These are phyloP conservation scores for Drosophila ficusphila DNA, from an alignment of 1,140 invertebrate genomes.

Conservation along the genomic window DNA sequence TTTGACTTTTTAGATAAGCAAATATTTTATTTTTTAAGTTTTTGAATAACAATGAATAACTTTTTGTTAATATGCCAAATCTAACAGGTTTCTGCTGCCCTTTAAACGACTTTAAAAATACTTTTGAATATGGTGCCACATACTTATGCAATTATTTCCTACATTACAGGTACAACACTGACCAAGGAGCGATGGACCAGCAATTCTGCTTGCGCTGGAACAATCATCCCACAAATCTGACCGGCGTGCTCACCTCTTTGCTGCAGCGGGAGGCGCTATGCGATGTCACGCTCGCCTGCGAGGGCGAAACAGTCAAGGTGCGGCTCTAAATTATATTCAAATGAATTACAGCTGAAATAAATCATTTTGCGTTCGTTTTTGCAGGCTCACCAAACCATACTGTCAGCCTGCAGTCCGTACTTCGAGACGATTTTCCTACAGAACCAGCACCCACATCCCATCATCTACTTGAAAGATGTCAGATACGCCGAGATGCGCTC, in stretches of 20 bases:
- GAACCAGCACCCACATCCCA: constrained; percentile 95
- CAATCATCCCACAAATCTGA: constrained; percentile 95
- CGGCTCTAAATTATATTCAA: not conserved
- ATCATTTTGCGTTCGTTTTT: not conserved
- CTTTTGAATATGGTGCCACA: not conserved
- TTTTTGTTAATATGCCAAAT: too few relatives aligned
- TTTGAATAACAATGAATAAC: too few relatives aligned
- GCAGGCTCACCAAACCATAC: constrained; percentile 94
- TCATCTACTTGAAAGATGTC: constrained; percentile 96
- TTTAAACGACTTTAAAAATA: too few relatives aligned
- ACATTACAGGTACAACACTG: constrained; percentile 81
- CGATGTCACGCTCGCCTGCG: constrained; percentile 96
- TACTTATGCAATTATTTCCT: not conserved
- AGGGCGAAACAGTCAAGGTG: constrained; percentile 94
- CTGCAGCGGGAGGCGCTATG: constrained; percentile 94
- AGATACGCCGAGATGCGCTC: constrained; percentile 94
- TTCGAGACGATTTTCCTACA: constrained; percentile 97
- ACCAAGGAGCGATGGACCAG: constrained; percentile 91
- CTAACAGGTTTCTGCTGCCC: too few relatives aligned
- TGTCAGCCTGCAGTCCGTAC: constrained; percentile 97
- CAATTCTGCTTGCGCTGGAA: constrained; percentile 98
- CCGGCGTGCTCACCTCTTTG: constrained; percentile 93
- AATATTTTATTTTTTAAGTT: too few relatives aligned
- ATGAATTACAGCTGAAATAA: too few relatives aligned
- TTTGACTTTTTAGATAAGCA: too few relatives aligned